Conservation (phyloP, 2,888 invertebrate genomes). For the Diaprepes abbreviatus region DNA sequence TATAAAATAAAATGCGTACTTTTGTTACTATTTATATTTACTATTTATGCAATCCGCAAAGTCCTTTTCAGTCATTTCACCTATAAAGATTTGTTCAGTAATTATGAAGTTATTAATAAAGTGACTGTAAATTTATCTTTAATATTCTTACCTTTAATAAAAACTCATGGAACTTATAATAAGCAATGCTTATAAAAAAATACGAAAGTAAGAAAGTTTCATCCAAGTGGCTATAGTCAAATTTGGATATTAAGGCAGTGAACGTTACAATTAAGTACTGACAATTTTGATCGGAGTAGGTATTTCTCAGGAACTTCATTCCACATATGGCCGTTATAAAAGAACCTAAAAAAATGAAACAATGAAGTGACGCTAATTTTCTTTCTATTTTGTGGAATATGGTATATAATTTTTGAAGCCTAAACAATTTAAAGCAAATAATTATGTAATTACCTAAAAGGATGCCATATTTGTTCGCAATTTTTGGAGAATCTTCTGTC, state of each 20-base stretch:
- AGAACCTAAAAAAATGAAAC: conserved; percentile 72
- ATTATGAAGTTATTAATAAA: too few species aligned
- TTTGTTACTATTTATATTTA: too few species aligned
- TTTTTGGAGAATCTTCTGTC: conserved; percentile 85
- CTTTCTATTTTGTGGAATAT: too few species aligned
- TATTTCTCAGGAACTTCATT: conserved; percentile 89
- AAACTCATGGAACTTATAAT: conserved; percentile 92
- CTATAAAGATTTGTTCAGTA: too few species aligned
- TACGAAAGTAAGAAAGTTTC: conserved; percentile 95
- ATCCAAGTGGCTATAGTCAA: conserved; percentile 82
- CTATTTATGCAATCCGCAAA: too few species aligned
- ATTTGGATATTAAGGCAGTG: conserved; percentile 89
- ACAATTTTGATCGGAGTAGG: conserved; percentile 91
- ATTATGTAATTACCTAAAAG: conserved; percentile 33
- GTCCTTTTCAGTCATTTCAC: too few species aligned
- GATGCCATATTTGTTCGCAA: conserved; percentile 85
- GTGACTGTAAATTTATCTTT: too few species aligned
- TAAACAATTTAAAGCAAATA: too few species aligned
- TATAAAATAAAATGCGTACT: too few species aligned
- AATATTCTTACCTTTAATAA: conserved; percentile 85
- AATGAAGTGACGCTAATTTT: neutral
- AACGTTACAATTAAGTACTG: conserved; percentile 94
- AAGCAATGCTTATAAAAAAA: conserved; percentile 90
- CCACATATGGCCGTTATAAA: conserved; percentile 89
- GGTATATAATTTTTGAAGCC: too few species aligned